phyloP scores from a whole-genome alignment of 30 jellyfish, hydroid and myxozoan genomes.

The Cassiopea xamachana region DNA sequence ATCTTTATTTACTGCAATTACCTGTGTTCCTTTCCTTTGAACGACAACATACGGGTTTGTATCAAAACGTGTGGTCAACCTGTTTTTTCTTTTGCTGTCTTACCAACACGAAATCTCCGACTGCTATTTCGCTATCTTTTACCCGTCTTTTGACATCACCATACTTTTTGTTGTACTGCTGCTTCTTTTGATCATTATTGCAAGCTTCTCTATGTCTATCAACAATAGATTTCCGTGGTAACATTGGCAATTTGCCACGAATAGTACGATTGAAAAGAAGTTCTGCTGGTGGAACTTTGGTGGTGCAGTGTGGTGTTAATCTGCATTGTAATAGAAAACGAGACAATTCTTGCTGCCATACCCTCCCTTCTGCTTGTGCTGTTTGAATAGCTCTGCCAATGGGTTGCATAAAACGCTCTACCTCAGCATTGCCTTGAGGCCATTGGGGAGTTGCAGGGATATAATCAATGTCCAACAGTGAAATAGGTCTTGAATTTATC shows the following conservation, averaged over 20 bases:
- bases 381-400: constrained; percentile 51
- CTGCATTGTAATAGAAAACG: constrained; percentile 29
- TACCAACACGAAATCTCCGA: constrained; percentile 39
- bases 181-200: constrained; percentile 24
- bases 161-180: constrained; percentile 33
- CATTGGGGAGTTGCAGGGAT: constrained; percentile 12
- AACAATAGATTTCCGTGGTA: neutral
- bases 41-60: constrained; percentile 33
- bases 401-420: constrained; percentile 37
- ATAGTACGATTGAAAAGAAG: constrained; percentile 34
- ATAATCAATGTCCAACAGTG: constrained; percentile 17
- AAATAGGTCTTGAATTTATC: constrained; percentile 8
- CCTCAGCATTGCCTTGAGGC: constrained; percentile 69
- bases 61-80: constrained; percentile 30
- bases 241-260: constrained; percentile 58
- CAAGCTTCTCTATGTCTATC: constrained; percentile 22
- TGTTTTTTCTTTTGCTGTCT: constrained; percentile 41
- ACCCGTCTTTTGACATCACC: constrained; percentile 54
- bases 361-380: constrained; percentile 42
- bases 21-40: constrained; percentile 17
- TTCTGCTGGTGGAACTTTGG: constrained; percentile 17
- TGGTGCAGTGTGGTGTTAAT: neutral
- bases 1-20: constrained; percentile 10
- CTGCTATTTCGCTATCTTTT: constrained; percentile 14
- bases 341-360: constrained; percentile 63